Percentiles rank a stretch among this genome's conserved stretches.
Evolutionary conservation across 1,140 invertebrate species (phyloP).

Genomic region (Heliconius congener): DNA sequence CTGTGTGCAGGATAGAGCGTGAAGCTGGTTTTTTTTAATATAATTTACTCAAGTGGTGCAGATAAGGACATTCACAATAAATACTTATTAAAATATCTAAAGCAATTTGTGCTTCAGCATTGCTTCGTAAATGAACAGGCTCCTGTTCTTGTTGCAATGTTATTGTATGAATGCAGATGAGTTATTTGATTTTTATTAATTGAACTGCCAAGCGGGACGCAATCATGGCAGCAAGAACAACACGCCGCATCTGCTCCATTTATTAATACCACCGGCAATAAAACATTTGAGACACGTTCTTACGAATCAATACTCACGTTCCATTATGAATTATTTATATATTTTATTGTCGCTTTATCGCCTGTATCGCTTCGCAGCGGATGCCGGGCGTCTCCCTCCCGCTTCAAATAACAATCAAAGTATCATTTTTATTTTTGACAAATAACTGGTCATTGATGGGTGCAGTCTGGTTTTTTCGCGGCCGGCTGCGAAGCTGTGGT

Average conservation of each 20-base stretch:
- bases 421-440: constrained; percentile 78
- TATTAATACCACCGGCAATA: constrained; percentile 73
- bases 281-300: constrained; percentile 80
- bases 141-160: constrained; percentile 28
- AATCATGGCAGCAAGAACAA: constrained; percentile 60
- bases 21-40: too few species aligned
- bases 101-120: neutral
- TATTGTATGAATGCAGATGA: constrained; percentile 39
- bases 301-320: constrained; percentile 73
- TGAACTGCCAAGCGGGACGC: constrained; percentile 60
- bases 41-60: too few species aligned
- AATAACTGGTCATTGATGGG: constrained; percentile 65
- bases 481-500: constrained; percentile 37
- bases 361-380: constrained; percentile 62
- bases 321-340: constrained; percentile 77
- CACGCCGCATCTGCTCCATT: constrained; percentile 70
- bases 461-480: constrained; percentile 56
- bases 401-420: constrained; percentile 74
- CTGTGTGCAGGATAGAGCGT: too few species aligned
- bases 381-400: constrained; percentile 54
- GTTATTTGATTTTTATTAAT: constrained; percentile 76
- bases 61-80: neutral
- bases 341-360: constrained; percentile 77
- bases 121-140: constrained; percentile 21
- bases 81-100: neutral